A percentile compares a stretch with the other conserved stretches of the same genome.
Evolutionary conservation across 2,888 invertebrate species (phyloP).

Genomic region (Drosophila greeni): DNA sequence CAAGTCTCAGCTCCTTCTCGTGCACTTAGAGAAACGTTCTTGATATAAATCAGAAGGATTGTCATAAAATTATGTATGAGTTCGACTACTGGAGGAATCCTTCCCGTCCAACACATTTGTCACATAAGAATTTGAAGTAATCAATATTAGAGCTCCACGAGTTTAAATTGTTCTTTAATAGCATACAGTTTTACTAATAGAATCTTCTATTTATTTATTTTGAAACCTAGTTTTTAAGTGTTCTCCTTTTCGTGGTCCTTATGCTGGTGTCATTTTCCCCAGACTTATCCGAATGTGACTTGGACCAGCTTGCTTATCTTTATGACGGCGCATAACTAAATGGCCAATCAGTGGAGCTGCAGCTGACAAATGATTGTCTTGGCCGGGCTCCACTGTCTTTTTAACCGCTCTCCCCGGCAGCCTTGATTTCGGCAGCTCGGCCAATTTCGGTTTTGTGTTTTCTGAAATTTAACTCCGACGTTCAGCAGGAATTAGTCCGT

Average conservation of each 20-base stretch:
- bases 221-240: not conserved
- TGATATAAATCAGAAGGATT: no score
- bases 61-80: no score
- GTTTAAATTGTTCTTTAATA: not conserved
- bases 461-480: slow-evolving; percentile 17
- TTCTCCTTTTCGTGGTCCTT: not conserved
- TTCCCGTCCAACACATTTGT: not conserved
- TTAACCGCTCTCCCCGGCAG: not conserved
- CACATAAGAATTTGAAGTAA: not conserved
- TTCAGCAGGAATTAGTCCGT: slow-evolving; percentile 21
- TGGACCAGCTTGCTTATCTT: slow-evolving; percentile 54
- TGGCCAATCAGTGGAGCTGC: slow-evolving; percentile 59
- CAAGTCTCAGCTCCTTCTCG: slow-evolving; percentile 15
- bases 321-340: slow-evolving; percentile 66
- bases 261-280: slow-evolving; percentile 17
- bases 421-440: slow-evolving; percentile 8
- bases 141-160: not conserved
- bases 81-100: not conserved
- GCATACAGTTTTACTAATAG: not conserved
- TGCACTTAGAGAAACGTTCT: slow-evolving; percentile 6
- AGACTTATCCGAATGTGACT: slow-evolving; percentile 22
- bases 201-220: not conserved
- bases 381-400: not conserved
- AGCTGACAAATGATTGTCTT: slow-evolving; percentile 52
- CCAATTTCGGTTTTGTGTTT: slow-evolving; percentile 19